phyloP scores from a whole-genome alignment of 2,797 vertebrate species.

The Crypturellus tataupa region DNA sequence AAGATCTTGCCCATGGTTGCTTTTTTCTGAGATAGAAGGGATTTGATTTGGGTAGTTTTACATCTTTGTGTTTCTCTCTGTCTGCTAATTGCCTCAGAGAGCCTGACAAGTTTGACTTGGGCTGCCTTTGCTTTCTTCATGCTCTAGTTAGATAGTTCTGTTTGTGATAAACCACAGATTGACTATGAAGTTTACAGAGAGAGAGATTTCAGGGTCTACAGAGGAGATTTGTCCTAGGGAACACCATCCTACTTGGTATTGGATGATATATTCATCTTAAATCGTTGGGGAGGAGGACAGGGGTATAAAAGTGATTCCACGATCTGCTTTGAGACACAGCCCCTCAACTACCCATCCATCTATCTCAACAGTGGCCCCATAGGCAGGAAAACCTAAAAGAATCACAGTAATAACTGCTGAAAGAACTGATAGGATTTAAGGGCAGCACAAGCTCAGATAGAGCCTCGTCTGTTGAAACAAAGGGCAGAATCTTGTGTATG shows the following conservation, averaged over 20 bases:
- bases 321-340: not conserved
- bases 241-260: not conserved
- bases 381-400: not conserved
- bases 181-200: not conserved
- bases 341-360: not conserved
- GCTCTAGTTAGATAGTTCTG: not conserved
- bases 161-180: accelerated
- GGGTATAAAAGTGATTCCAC: not conserved
- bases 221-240: not conserved
- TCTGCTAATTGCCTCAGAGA: not conserved
- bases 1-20: not conserved
- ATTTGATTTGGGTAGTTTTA: not conserved
- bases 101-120: not conserved
- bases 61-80: not conserved
- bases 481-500: not conserved
- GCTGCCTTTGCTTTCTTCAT: not conserved
- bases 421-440: not conserved
- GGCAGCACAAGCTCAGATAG: not conserved
- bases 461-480: not conserved
- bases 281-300: not conserved
- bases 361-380: not conserved
- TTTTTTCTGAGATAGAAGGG: not conserved
- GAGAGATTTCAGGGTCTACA: not conserved
- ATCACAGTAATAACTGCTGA: not conserved
- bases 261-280: not conserved